A percentile compares a stretch with the other conserved stretches of the same genome.
Evolutionary conservation across 92 coral and sea anemone species (phyloP).

Genomic region (Blastomussa wellsi): DNA sequence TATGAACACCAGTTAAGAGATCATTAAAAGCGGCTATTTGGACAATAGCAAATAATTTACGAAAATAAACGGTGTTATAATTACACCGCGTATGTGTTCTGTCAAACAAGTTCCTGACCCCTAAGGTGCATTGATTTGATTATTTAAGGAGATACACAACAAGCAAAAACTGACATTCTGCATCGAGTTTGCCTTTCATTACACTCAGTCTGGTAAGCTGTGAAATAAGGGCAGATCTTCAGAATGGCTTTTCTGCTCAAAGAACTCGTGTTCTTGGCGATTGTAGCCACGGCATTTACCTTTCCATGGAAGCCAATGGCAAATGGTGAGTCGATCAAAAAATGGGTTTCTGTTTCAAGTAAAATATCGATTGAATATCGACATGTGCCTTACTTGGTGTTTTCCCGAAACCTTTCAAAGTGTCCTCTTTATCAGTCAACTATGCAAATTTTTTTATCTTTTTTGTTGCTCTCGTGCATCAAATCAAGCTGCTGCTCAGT

Average conservation of each 20-base stretch:
- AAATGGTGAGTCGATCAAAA: conserved; percentile 1
- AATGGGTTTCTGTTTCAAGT: not conserved
- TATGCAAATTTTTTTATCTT: no score
- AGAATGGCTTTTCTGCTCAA: conserved; percentile 21
- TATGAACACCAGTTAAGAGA: not conserved
- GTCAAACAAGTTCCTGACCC: not conserved
- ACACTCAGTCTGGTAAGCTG: not conserved
- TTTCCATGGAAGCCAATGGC: conserved; percentile 7
- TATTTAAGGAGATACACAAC: not conserved
- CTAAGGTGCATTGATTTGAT: not conserved
- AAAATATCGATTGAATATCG: not conserved
- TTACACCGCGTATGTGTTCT: not conserved
- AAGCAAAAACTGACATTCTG: not conserved
- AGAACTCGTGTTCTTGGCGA: conserved; percentile 23
- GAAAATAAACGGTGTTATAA: not conserved
- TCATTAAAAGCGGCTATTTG: not conserved
- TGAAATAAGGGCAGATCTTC: not conserved
- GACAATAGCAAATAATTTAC: not conserved
- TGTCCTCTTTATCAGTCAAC: not conserved
- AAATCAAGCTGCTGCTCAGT: no score
- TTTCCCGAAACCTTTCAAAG: not conserved
- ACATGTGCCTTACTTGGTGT: not conserved
- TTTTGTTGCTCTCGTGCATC: no score
- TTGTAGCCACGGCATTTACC: conserved; percentile 4
- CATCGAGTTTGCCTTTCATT: not conserved